A percentile compares a stretch with the other conserved stretches of the same genome.
Evolutionary conservation across 2,113 vertebrate species (phyloP).

Genomic region (Empidonax traillii): DNA sequence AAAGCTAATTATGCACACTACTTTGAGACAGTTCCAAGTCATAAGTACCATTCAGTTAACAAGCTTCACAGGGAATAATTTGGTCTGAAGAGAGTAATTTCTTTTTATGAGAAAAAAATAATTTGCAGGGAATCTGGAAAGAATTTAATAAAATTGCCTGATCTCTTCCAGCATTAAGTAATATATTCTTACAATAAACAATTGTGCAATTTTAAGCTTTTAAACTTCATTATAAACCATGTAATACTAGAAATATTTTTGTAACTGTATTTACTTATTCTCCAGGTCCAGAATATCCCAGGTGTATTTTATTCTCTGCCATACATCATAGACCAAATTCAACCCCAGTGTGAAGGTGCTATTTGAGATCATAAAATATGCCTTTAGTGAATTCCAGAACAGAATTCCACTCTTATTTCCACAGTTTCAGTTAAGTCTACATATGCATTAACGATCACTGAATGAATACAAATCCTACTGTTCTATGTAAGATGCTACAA

Average conservation of each 20-base stretch:
- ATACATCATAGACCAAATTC: background rate
- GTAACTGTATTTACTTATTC: background rate
- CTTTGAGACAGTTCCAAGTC: background rate
- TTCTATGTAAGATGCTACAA: background rate
- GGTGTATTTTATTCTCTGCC: background rate
- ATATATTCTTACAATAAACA: background rate
- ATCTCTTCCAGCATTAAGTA: background rate
- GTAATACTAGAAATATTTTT: background rate
- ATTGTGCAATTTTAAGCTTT: background rate
- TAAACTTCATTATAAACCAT: background rate
- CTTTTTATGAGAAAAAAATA: background rate
- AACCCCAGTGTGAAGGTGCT: background rate
- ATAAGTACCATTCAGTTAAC: background rate
- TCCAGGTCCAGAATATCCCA: background rate
- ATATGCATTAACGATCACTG: background rate
- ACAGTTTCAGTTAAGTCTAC: background rate
- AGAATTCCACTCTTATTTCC: background rate
- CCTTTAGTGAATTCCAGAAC: background rate
- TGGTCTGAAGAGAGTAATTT: background rate
- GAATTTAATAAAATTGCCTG: background rate
- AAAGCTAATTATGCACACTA: background rate
- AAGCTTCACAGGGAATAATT: background rate
- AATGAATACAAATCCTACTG: background rate
- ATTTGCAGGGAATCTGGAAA: background rate
- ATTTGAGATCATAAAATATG: background rate